A percentile compares a stretch with the other conserved stretches of the same genome.
These are phyloP conservation scores for Neomonachus schauinslandi DNA, from an alignment of 2,113 vertebrate species.

Conservation along the genomic window DNA sequence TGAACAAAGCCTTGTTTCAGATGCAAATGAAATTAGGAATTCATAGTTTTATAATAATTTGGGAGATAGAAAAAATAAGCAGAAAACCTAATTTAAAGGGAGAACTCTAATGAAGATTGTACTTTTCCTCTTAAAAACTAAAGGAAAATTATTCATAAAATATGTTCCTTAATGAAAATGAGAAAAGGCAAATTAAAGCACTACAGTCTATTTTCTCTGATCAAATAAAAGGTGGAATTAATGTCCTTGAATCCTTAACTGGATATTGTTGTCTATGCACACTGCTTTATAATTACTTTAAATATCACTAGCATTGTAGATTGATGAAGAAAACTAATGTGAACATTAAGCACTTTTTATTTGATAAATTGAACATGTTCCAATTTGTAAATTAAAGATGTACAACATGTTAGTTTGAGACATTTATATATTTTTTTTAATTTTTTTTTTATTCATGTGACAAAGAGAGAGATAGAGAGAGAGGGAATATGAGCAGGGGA, in stretches of 20 bases:
- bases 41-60: neutral
- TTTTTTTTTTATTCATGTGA: too few species aligned
- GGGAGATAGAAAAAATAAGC: neutral
- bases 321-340: slow-evolving; percentile 47
- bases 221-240: slow-evolving; percentile 1
- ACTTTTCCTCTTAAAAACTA: neutral
- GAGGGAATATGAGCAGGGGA: too few species aligned
- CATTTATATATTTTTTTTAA: neutral
- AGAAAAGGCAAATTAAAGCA: neutral
- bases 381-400: neutral
- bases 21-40: neutral
- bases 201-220: neutral
- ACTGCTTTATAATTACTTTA: slow-evolving; percentile 54
- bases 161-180: neutral
- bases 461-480: too few species aligned
- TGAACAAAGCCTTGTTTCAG: neutral
- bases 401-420: neutral
- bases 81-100: neutral
- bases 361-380: neutral
- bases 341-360: neutral
- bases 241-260: neutral
- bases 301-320: slow-evolving; percentile 44
- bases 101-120: neutral
- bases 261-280: neutral
- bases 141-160: neutral